phyloP scores from a whole-genome alignment of 2,113 vertebrate species.

The Rhabdornis inornatus region DNA sequence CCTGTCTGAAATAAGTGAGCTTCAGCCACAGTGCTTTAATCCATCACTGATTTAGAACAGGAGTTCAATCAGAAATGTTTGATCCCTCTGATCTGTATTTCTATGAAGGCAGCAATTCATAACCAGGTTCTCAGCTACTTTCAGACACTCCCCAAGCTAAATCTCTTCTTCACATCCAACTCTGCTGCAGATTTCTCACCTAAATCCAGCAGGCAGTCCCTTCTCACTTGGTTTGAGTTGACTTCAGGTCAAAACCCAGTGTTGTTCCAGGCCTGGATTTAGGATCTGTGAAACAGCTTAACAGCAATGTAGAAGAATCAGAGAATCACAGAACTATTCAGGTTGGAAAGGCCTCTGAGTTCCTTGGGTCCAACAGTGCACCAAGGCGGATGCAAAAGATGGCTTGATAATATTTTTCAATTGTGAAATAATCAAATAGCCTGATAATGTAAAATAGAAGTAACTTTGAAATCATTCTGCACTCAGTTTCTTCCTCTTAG shows the following conservation, averaged over 20 bases:
- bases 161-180: background rate
- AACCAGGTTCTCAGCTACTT: background rate
- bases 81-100: background rate
- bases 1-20: background rate
- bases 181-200: background rate
- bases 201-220: background rate
- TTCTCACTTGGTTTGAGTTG: background rate
- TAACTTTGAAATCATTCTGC: background rate
- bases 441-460: background rate
- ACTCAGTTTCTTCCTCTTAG: background rate
- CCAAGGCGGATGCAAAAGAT: background rate
- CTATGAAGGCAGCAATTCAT: background rate
- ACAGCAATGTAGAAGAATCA: background rate
- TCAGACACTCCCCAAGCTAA: background rate
- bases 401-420: background rate
- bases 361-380: background rate
- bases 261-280: background rate
- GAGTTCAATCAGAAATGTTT: background rate
- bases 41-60: background rate
- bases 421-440: background rate
- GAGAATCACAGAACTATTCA: background rate
- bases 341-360: background rate
- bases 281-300: background rate
- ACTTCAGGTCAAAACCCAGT: background rate
- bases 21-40: background rate